Base-by-base conservation (phyloP, 2,113 vertebrate species). In the Haemorhous mexicanus region DNA sequence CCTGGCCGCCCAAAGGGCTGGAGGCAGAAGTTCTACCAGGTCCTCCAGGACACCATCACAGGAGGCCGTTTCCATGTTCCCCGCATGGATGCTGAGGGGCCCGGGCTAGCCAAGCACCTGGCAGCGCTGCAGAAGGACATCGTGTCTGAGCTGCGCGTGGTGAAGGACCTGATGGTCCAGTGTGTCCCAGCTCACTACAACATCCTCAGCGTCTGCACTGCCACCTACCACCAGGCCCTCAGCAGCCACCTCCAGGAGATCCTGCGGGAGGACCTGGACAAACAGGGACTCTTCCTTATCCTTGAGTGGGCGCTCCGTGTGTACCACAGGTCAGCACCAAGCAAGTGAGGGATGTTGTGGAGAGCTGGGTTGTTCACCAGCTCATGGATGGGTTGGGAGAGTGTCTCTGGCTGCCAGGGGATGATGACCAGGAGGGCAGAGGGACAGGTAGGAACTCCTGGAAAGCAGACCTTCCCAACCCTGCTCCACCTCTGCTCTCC, bases 141-240 rank as follows among this genome's bases (percentile, higher is more conserved):
- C 15, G 98, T 99, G 96, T 96, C 97, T 0, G 98, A 99, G 91
- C 89, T 99, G 97, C 63, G 91, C 7, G 98, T 98, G 17, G 99
- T 99, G 13, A 98, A 98, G 88, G 98, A 99, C 83, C 95, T 99
- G 47, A 97, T 99, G 97, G 99, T 98, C 68, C 99, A 99, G 86
- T 99, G 99, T 1, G 99, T 99, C 79, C 99, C 99, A 0, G 94
- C 98, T 18, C 98, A 99, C 94, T 99, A 99, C 96, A 95, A 96
- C 24, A 97, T 99, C 73, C 98, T 99, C 17, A 96, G 83, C 1
- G 53, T 98, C 37, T 99, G 99, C 95, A 95, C 98, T 72, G 97
- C 92, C 58, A 98, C 98, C 55, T 98, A 98, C 92, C 99, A 99
- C 90, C 96, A 74, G 26, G 98, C 98, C 84, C 97, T 99, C 78